Conservation (phyloP, 1,140 invertebrate genomes). For the Melipona quadrifasciata region DNA sequence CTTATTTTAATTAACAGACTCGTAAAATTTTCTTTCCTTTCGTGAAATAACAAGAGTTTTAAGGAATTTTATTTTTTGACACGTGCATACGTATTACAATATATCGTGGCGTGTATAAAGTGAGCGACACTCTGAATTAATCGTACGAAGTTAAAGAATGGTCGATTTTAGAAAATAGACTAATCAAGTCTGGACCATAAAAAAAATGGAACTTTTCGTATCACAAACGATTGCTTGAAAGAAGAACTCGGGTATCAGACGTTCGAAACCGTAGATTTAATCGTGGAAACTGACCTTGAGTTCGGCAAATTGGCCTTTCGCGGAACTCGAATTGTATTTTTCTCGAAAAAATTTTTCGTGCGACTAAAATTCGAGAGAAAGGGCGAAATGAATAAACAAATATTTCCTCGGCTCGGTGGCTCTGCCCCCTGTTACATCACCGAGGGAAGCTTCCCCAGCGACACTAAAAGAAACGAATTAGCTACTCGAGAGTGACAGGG, state of each 20-base stretch:
- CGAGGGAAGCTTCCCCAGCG: no score
- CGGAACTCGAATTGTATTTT: no score
- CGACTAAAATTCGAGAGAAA: no score
- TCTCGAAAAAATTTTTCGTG: no score
- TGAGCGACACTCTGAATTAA: no score
- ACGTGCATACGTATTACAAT: no score
- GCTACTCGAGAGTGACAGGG: neutral
- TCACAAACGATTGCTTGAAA: neutral
- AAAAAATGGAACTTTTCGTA: neutral
- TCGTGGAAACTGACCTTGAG: neutral
- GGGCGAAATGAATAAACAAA: neutral
- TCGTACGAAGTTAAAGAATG: neutral
- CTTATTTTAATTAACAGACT: no score
- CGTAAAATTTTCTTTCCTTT: no score
- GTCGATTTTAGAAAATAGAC: neutral
- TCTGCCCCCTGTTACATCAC: neutral
- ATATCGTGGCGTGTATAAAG: no score
- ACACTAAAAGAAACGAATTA: neutral
- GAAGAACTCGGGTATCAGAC: neutral
- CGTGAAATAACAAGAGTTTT: no score
- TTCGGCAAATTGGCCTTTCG: neutral
- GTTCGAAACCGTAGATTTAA: neutral
- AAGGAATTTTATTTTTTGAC: no score
- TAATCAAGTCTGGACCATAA: neutral
- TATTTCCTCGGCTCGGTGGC: neutral